Evolutionary conservation across 2,797 vertebrate genomes (phyloP).

Genomic region (Gymnothorax javanicus): DNA sequence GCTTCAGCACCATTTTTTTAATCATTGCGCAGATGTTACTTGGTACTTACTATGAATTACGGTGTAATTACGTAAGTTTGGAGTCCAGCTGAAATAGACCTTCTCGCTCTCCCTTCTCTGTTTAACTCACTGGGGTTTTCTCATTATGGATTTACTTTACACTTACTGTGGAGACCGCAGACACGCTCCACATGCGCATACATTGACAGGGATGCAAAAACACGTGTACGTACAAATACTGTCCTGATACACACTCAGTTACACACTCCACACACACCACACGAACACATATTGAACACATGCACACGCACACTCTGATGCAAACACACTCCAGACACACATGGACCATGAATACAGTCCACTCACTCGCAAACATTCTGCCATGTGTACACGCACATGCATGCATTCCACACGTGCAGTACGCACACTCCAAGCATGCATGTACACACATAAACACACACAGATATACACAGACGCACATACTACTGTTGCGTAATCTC

Average conservation of each 20-base stretch:
- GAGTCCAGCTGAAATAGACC: background rate
- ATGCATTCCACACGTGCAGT: too few relatives aligned
- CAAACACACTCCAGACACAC: too few relatives aligned
- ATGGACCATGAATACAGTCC: too few relatives aligned
- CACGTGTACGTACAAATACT: too few relatives aligned
- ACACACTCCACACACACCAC: too few relatives aligned
- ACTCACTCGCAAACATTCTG: too few relatives aligned
- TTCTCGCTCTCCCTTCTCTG: background rate
- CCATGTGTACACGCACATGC: too few relatives aligned
- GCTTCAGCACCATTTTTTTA: background rate
- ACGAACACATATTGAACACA: too few relatives aligned
- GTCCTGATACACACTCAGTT: too few relatives aligned
- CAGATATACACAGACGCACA: background rate
- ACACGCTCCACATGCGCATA: background rate
- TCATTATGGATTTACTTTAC: background rate
- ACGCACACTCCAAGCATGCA: too few relatives aligned
- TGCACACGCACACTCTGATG: too few relatives aligned
- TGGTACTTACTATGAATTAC: slow-evolving; percentile 2
- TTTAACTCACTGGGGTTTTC: background rate
- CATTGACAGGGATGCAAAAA: background rate
- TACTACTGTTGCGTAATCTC: background rate
- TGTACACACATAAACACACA: too few relatives aligned
- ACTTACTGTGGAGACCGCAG: background rate
- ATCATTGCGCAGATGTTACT: background rate
- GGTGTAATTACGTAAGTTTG: background rate